A percentile compares a stretch with the other conserved stretches of the same genome.
Evolutionary conservation across 2,888 invertebrate genomes (phyloP).

Genomic region (Matsumyia berberina): DNA sequence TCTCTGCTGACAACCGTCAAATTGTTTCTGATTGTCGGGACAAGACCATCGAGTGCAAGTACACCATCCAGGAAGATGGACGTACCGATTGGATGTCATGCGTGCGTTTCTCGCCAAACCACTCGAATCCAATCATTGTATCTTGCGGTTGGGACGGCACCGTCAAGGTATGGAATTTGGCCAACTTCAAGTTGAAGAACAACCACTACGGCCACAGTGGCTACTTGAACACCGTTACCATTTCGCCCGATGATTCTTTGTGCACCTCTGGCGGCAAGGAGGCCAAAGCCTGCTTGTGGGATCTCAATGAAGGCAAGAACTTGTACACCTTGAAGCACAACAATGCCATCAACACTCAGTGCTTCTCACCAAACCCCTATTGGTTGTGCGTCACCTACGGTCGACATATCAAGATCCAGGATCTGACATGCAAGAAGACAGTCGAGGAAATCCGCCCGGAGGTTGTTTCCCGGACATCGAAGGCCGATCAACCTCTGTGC

Average conservation of each 20-base stretch:
- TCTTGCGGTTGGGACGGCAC: slow-evolving; percentile 99
- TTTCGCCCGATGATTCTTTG: slow-evolving; percentile 99
- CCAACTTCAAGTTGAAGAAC: slow-evolving; percentile 99
- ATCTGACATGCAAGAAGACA: slow-evolving; percentile 99
- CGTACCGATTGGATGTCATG: slow-evolving; percentile 99
- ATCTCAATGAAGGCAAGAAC: slow-evolving; percentile 99
- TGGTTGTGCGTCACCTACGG: slow-evolving; percentile 99
- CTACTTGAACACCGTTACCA: slow-evolving; percentile 99
- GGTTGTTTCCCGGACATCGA: slow-evolving; percentile 90
- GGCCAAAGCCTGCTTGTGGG: slow-evolving; percentile 99
- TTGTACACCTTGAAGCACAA: slow-evolving; percentile 99
- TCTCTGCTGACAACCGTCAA: slow-evolving; percentile 99
- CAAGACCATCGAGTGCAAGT: slow-evolving; percentile 99
- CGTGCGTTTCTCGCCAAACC: slow-evolving; percentile 99
- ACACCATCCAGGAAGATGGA: slow-evolving; percentile 98
- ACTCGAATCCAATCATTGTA: slow-evolving; percentile 98
- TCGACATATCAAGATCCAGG: slow-evolving; percentile 99
- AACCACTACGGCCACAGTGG: slow-evolving; percentile 99
- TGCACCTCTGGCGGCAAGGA: slow-evolving; percentile 99
- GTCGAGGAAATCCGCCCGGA: slow-evolving; percentile 99
- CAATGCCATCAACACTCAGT: slow-evolving; percentile 98
- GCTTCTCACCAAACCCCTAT: slow-evolving; percentile 99
- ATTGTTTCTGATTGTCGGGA: slow-evolving; percentile 99
- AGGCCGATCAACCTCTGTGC: slow-evolving; percentile 97
- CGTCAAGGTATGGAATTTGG: slow-evolving; percentile 99